A percentile compares a stretch with the other conserved stretches of the same genome.
These are phyloP conservation scores for Gymnocephalus cernua DNA, from an alignment of 2,113 vertebrate genomes.

Conservation along the genomic window DNA sequence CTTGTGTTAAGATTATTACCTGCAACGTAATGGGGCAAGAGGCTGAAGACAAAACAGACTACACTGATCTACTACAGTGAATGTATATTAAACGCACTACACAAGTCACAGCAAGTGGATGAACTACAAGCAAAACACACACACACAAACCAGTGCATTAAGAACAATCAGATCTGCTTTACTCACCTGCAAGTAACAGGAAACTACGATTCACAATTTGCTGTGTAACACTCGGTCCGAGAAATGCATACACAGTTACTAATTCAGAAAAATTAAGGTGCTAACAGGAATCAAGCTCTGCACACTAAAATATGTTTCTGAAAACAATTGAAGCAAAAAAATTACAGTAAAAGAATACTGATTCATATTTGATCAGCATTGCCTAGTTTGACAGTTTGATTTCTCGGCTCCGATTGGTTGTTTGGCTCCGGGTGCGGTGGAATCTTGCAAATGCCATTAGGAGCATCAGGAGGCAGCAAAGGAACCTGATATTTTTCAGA, in stretches of 20 bases:
- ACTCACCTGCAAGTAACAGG: slow-evolving; percentile 42
- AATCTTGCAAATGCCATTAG: too few species aligned
- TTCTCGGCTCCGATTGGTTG: too few species aligned
- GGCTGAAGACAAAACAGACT: neutral
- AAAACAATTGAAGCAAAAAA: too few species aligned
- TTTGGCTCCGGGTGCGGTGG: too few species aligned
- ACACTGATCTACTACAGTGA: neutral
- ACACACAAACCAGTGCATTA: neutral
- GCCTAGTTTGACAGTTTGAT: too few species aligned
- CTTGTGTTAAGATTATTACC: slow-evolving; percentile 12
- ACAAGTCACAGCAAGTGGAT: neutral
- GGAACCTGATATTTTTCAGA: too few species aligned
- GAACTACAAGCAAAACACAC: slow-evolving; percentile 21
- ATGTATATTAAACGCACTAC: slow-evolving; percentile 15
- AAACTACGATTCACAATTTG: slow-evolving; percentile 5
- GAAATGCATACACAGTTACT: slow-evolving; percentile 24
- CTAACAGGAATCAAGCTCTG: too few species aligned
- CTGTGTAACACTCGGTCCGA: neutral
- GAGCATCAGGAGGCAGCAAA: too few species aligned
- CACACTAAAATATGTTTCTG: too few species aligned
- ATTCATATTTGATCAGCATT: too few species aligned
- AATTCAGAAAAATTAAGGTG: neutral
- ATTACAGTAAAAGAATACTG: too few species aligned
- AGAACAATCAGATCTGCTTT: neutral
- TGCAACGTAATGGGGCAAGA: slow-evolving; percentile 18